These are phyloP conservation scores for Sturnus vulgaris DNA, from an alignment of 2,113 vertebrate species.

Conservation along the genomic window DNA sequence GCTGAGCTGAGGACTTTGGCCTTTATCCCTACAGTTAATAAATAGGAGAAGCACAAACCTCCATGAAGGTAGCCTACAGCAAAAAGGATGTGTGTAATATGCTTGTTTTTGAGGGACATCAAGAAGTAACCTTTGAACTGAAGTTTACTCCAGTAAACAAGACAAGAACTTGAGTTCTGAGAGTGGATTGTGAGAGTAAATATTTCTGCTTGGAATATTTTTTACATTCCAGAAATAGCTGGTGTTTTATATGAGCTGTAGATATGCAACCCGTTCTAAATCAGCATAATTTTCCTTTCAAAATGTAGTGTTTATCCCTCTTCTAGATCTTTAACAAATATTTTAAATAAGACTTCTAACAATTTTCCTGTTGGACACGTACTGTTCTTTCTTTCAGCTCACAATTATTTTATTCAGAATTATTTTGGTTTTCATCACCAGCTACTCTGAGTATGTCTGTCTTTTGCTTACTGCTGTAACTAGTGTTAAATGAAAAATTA, in stretches of 20 bases:
- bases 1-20: not conserved
- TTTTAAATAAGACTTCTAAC: not conserved
- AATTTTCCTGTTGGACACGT: not conserved
- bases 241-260: not conserved
- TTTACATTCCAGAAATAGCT: constrained; percentile 33
- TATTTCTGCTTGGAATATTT: not conserved
- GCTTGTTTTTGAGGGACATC: not conserved
- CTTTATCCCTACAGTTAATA: not conserved
- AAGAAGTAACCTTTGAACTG: constrained; percentile 9
- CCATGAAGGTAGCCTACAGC: not conserved
- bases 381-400: not conserved
- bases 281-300: not conserved
- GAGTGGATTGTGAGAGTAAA: not conserved
- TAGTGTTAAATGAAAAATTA: not conserved
- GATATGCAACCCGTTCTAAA: not conserved
- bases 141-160: constrained; percentile 2
- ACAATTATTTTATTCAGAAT: not conserved
- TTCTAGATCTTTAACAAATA: not conserved
- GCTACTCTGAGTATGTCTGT: not conserved
- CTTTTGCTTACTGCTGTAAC: not conserved
- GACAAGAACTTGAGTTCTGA: not conserved
- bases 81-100: not conserved
- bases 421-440: not conserved
- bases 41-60: not conserved
- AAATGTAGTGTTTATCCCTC: not conserved